Evolutionary conservation across 2,113 vertebrate species (phyloP).

Genomic region (Heterotilapia buettikoferi): DNA sequence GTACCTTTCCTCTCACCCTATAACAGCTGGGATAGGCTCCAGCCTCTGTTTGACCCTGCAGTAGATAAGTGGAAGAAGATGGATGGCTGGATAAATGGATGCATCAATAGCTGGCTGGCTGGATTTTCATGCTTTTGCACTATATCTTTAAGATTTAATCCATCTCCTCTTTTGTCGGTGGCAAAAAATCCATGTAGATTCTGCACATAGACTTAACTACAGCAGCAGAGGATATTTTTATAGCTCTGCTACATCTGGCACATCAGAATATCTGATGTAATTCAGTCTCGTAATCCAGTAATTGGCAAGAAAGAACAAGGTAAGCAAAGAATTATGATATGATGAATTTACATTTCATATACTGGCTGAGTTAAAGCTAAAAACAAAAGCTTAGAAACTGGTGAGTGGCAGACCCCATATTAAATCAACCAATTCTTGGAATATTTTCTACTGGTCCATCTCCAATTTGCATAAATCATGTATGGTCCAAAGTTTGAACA

Average conservation of each 20-base stretch:
- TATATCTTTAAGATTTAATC: background rate
- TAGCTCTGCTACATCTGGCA: background rate
- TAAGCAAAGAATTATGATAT: background rate
- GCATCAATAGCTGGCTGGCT: background rate
- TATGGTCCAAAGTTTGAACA: background rate
- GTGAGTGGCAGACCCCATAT: background rate
- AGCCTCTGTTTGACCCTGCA: background rate
- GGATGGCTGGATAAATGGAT: background rate
- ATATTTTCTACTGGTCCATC: background rate
- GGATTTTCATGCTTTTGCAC: background rate
- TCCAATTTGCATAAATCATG: background rate
- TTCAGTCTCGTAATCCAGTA: conserved; percentile 17
- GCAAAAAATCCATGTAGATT: background rate
- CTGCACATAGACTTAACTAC: background rate
- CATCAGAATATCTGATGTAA: background rate
- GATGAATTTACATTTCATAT: background rate
- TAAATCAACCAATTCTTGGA: background rate
- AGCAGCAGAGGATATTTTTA: background rate
- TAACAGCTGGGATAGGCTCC: background rate
- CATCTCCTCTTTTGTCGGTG: background rate
- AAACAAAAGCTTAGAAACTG: background rate
- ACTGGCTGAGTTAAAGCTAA: background rate
- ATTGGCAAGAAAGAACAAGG: conserved; percentile 13
- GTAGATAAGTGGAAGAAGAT: background rate
- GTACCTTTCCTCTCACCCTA: background rate